Conservation (phyloP, 2,797 vertebrate species). For the Potorous gilbertii region DNA sequence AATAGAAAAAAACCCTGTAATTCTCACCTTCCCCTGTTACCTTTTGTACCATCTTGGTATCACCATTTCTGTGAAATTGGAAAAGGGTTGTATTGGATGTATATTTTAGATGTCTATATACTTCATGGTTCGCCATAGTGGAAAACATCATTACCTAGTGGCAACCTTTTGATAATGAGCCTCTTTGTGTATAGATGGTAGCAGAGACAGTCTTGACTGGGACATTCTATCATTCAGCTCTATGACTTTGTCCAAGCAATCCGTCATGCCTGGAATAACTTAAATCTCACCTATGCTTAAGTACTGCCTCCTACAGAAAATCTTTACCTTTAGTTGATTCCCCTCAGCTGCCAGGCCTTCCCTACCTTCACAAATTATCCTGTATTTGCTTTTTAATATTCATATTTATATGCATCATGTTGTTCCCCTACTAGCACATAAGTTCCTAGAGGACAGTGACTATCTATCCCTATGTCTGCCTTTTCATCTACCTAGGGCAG, state of each 20-base stretch:
- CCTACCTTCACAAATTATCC: not conserved
- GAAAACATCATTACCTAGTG: not conserved
- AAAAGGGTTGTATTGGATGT: not conserved
- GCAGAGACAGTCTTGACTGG: not conserved
- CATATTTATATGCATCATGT: not conserved
- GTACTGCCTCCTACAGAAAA: not conserved
- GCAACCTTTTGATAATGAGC: not conserved
- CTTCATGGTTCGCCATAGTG: not conserved
- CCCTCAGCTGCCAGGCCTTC: not conserved
- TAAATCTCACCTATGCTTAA: not conserved
- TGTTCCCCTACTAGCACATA: not conserved
- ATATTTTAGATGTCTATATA: not conserved
- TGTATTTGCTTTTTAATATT: not conserved
- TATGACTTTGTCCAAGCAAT: not conserved
- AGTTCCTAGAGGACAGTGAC: not conserved
- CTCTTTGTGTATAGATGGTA: not conserved
- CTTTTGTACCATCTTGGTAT: not conserved
- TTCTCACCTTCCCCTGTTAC: not conserved
- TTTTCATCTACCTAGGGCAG: not conserved
- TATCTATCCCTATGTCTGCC: not conserved
- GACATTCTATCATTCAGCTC: not conserved
- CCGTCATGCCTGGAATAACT: not conserved
- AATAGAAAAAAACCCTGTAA: not conserved
- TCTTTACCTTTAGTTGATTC: not conserved
- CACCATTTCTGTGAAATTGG: not conserved